Conservation (phyloP, 2,888 invertebrate genomes). For the Esperia sulphurella region DNA sequence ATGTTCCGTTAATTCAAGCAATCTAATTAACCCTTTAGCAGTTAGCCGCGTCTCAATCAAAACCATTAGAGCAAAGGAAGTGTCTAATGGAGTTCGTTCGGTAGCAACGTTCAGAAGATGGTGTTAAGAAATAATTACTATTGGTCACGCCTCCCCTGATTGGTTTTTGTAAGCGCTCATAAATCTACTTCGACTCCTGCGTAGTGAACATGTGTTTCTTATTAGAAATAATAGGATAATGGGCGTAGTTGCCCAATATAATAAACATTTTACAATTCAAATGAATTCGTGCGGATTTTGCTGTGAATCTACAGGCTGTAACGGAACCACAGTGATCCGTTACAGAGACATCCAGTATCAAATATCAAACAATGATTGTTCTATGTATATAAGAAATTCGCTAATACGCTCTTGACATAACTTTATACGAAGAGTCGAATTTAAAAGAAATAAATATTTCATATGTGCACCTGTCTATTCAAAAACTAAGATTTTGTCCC, state of each 20-base stretch:
- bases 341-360: too few relatives aligned
- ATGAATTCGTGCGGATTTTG: constrained; percentile 32
- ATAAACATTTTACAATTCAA: constrained; percentile 36
- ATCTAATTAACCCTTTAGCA: constrained; percentile 50
- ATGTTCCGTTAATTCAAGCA: constrained; percentile 30
- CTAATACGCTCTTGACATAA: too few relatives aligned
- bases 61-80: constrained; percentile 53
- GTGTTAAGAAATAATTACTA: constrained; percentile 76
- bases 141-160: constrained; percentile 67
- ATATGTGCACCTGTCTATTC: too few relatives aligned
- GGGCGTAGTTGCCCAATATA: constrained; percentile 43
- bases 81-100: constrained; percentile 55
- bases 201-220: constrained; percentile 46
- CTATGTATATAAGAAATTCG: too few relatives aligned
- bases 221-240: constrained; percentile 54
- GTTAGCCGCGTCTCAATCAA: constrained; percentile 58
- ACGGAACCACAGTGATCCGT: too few relatives aligned
- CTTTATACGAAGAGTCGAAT: too few relatives aligned
- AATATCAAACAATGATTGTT: too few relatives aligned
- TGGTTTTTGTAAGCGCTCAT: constrained; percentile 69
- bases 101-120: constrained; percentile 62
- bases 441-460: too few relatives aligned
- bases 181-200: constrained; percentile 59
- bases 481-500: too few relatives aligned
- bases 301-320: not conserved